Evolutionary conservation across 2,888 invertebrate species (phyloP), one percentile per base, ranked within the genome.

Genomic region (Amiota mariae): DNA sequence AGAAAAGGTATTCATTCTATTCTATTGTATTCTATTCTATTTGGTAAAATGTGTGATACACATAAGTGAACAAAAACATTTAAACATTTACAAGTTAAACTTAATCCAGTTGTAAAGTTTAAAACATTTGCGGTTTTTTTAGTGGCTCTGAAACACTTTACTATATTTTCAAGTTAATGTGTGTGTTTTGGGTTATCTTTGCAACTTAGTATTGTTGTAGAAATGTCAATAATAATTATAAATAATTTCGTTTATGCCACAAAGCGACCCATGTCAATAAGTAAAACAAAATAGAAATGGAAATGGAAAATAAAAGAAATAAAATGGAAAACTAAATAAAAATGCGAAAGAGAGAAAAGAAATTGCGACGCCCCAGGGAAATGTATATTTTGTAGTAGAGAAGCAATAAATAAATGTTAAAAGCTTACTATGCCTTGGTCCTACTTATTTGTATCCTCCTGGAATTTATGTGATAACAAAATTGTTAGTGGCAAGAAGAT

Each of bases 191-290:
- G 18, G 56, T 56, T 56, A 10, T 56, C n/a, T 56, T 10, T n/a
- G n/a, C 0, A 10, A 56, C 1, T 3, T 24, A 24, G 24, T 24
- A 24, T 24, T 2, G 24, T 24, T 4, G 9, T 11, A 46, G 47
- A 64, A 46, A 46, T 47, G 15, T 15, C 64, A 64, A 64, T 64
- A 64, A 46, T 64, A 64, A 64, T 64, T 47, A 47, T 8, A 46
- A 46, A 64, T 46, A 46, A 64, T 46, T 46, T 47, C 20, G 11
- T 59, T 20, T 59, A 59, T 59, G 59, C 59, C 4, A 20, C 15
- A 20, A 15, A 20, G 59, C 8, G 59, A 64, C 64, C 64, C 64
- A 46, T 47, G 64, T 64, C 64, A 61, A 61, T 61, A 24, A n/a
- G 13, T 15, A 15, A 54, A 15, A 54, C 13, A 54, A 54, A 54